phyloP scores from a whole-genome alignment of 92 coral and sea anemone genomes.

The Palythoa heliodiscus region DNA sequence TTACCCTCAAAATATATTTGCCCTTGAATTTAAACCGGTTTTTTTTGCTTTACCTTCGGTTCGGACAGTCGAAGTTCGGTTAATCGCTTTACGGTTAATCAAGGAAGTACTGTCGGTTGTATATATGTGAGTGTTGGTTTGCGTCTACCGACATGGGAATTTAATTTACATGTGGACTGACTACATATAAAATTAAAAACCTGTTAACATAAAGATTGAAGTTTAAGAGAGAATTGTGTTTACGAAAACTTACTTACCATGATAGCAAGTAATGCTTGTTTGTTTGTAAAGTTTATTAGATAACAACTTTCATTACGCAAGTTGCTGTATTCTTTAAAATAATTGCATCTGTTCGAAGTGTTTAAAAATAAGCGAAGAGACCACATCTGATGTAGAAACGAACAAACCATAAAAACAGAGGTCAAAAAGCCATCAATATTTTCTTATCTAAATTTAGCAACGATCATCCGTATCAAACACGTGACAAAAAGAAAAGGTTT shows the following conservation, averaged over 20 bases:
- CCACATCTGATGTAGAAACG: conserved; percentile 3
- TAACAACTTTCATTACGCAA: conserved; percentile 25
- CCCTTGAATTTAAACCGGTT: too few species aligned
- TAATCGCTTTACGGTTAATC: too few species aligned
- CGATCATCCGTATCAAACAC: not conserved
- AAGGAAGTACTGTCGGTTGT: not conserved
- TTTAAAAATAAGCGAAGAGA: not conserved
- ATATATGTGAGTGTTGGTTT: not conserved
- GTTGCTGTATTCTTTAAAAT: not conserved
- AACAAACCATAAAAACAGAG: not conserved
- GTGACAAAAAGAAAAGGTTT: not conserved
- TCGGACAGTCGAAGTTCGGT: too few species aligned
- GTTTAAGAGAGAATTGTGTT: not conserved
- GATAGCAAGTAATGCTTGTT: conserved; percentile 10
- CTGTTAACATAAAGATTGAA: too few species aligned
- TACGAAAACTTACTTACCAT: not conserved
- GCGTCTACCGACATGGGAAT: too few species aligned
- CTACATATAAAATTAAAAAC: too few species aligned
- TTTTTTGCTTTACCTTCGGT: too few species aligned
- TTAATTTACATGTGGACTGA: too few species aligned
- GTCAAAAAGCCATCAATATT: conserved; percentile 24
- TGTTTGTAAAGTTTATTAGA: conserved; percentile 12
- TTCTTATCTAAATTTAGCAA: not conserved
- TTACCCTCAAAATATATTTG: too few species aligned
- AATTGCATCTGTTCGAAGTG: not conserved